These are phyloP conservation scores for Catonia carolina DNA, from an alignment of 2,888 invertebrate genomes.

Conservation along the genomic window DNA sequence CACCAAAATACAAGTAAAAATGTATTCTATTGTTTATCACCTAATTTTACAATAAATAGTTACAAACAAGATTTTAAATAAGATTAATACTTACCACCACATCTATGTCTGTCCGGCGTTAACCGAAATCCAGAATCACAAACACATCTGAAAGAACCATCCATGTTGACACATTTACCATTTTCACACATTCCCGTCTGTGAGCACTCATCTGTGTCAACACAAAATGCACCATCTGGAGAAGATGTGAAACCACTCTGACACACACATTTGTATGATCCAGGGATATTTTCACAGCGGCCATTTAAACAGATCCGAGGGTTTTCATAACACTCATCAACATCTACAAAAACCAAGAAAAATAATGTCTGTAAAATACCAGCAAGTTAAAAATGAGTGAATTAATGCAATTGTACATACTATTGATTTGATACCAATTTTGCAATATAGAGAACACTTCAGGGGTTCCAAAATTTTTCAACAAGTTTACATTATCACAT, in stretches of 20 bases:
- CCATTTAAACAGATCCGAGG: slow-evolving; percentile 71
- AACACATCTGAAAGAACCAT: slow-evolving; percentile 60
- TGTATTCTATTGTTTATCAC: no score
- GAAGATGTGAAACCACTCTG: slow-evolving; percentile 70
- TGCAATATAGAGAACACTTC: no score
- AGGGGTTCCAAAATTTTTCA: no score
- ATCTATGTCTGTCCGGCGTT: slow-evolving; percentile 56
- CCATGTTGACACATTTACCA: slow-evolving; percentile 63
- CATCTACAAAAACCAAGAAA: slow-evolving; percentile 46
- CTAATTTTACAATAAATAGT: no score
- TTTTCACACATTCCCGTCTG: slow-evolving; percentile 52
- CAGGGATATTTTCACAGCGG: slow-evolving; percentile 69
- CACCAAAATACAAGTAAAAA: no score
- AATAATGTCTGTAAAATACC: no score
- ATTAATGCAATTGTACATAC: no score
- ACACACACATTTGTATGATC: slow-evolving; percentile 74
- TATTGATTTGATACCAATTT: no score
- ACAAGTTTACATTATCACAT: no score
- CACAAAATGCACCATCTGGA: slow-evolving; percentile 58
- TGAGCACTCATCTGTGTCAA: slow-evolving; percentile 55
- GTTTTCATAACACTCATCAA: slow-evolving; percentile 63
- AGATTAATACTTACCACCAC: slow-evolving; percentile 46
- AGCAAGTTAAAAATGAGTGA: no score
- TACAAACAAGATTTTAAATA: no score
- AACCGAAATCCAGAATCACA: slow-evolving; percentile 61